phyloP scores from a whole-genome alignment of 2,113 vertebrate species.

The Podiceps cristatus region DNA sequence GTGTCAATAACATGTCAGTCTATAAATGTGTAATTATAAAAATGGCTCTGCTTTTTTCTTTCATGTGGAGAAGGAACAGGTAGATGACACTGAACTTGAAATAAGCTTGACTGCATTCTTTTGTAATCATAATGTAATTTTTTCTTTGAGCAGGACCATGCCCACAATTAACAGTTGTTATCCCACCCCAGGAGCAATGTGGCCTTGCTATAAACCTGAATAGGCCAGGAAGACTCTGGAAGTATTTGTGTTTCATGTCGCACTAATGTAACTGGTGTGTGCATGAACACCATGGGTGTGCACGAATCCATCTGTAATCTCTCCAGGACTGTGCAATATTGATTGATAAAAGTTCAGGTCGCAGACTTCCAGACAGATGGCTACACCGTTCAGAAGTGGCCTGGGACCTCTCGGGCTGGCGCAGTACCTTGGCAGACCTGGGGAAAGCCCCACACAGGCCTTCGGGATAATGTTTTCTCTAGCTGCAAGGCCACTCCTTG shows the following conservation, averaged over 20 bases:
- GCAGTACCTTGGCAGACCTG: not conserved
- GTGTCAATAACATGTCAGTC: not conserved
- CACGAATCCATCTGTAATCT: not conserved
- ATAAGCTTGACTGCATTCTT: not conserved
- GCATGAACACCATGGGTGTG: fast-evolving
- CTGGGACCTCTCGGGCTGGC: not conserved
- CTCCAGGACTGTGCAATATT: not conserved
- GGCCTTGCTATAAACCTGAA: not conserved
- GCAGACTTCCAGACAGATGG: not conserved
- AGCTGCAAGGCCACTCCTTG: not conserved
- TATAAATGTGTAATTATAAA: not conserved
- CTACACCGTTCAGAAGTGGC: not conserved
- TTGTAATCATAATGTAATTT: not conserved
- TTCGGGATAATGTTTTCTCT: not conserved
- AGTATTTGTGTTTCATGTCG: fast-evolving
- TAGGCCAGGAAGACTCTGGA: not conserved
- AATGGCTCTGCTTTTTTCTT: not conserved
- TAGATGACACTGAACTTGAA: not conserved
- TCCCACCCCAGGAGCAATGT: not conserved
- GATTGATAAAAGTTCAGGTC: not conserved
- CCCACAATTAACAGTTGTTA: not conserved
- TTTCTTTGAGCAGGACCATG: not conserved
- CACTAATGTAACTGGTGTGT: not conserved
- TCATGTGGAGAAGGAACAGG: not conserved
- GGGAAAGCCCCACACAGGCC: not conserved